phyloP scores from a whole-genome alignment of 2,797 vertebrate genomes.

The Crenichthys baileyi region DNA sequence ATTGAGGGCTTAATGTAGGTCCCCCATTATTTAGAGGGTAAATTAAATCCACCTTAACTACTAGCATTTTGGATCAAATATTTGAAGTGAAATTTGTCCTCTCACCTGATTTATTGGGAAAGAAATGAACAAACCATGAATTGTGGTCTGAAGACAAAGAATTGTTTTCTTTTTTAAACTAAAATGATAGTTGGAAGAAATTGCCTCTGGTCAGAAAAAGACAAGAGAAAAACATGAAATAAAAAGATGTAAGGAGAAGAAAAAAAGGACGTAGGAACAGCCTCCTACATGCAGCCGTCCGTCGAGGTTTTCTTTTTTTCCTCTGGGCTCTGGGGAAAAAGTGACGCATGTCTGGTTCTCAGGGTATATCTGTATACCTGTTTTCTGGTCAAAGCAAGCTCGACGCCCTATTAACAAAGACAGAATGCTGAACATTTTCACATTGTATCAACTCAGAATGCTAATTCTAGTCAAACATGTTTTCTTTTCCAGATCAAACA shows the following conservation, averaged over 20 bases:
- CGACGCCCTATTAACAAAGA: not conserved
- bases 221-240: constrained; percentile 30
- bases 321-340: constrained; percentile 39
- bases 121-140: constrained; percentile 62
- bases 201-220: constrained; percentile 54
- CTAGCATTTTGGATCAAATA: not conserved
- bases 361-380: constrained; percentile 42
- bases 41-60: not conserved
- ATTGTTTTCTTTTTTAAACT: constrained; percentile 47
- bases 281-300: constrained; percentile 52
- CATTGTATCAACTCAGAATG: constrained; percentile 29
- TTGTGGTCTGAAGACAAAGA: constrained; percentile 54
- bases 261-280: constrained; percentile 44
- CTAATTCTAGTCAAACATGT: constrained; percentile 21
- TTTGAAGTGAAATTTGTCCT: constrained; percentile 7
- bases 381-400: constrained; percentile 23
- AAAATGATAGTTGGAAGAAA: constrained; percentile 57
- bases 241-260: constrained; percentile 25
- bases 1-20: not conserved
- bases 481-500: constrained; percentile 3
- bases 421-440: constrained; percentile 25
- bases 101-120: constrained; percentile 23
- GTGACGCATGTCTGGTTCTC: constrained; percentile 49
- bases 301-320: constrained; percentile 45
- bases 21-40: not conserved